Percentiles rank a stretch among this genome's conserved stretches.
Evolutionary conservation across 2,888 invertebrate genomes (phyloP).

Genomic region (Petrolisthes manimaculis): DNA sequence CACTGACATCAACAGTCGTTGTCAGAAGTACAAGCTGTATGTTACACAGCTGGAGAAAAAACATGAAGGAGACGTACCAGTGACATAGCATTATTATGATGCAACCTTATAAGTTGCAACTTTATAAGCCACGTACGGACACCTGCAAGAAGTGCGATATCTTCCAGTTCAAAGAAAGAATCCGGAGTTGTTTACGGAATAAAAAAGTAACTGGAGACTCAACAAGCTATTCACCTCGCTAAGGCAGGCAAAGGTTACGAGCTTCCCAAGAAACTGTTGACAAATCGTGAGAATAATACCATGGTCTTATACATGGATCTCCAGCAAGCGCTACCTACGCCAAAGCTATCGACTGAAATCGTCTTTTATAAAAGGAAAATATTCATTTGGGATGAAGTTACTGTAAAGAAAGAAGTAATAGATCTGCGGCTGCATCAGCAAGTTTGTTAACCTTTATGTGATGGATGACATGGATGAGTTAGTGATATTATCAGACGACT

Average conservation of each 20-base stretch:
- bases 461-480: not conserved
- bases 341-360: not conserved
- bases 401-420: not conserved
- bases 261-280: not conserved
- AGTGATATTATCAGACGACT: slow-evolving; percentile 1
- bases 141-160: not conserved
- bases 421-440: too few relatives aligned
- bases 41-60: not conserved
- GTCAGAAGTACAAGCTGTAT: not conserved
- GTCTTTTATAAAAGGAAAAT: not conserved
- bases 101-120: not conserved
- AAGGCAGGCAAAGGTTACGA: not conserved
- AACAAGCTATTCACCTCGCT: not conserved
- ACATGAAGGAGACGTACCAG: not conserved
- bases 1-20: not conserved
- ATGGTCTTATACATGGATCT: not conserved
- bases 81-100: not conserved
- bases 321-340: not conserved
- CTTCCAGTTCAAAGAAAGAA: not conserved
- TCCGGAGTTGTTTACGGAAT: not conserved
- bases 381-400: not conserved
- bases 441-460: not conserved
- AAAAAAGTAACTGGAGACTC: not conserved
- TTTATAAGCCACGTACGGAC: not conserved
- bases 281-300: not conserved